phyloP scores from a whole-genome alignment of 1,140 invertebrate genomes.

The Drosophila nebulosa region DNA sequence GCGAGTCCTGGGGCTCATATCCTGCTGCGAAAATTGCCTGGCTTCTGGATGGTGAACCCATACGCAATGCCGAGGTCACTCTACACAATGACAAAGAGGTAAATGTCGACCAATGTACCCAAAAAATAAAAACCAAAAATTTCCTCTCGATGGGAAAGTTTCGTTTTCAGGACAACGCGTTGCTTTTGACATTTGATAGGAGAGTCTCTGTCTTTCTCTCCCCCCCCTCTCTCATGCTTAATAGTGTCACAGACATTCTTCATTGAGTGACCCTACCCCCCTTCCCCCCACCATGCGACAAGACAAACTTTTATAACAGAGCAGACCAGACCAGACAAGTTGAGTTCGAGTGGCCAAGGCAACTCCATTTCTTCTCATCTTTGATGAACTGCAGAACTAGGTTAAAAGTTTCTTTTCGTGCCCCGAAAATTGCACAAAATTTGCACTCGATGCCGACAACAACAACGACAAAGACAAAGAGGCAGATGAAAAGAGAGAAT shows the following conservation, averaged over 20 bases:
- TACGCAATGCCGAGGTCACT: conserved; percentile 82
- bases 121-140: no score
- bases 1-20: conserved; percentile 87
- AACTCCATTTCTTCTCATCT: conserved; percentile 10
- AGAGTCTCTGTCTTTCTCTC: conserved; percentile 5
- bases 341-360: conserved; percentile 32
- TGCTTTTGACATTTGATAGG: conserved; percentile 75
- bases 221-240: no score
- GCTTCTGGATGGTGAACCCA: conserved; percentile 85
- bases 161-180: conserved; percentile 33
- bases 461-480: no score
- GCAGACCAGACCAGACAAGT: conserved; percentile 39
- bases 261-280: no score
- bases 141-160: not conserved
- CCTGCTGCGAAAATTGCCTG: conserved; percentile 88
- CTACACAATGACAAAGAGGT: conserved; percentile 78
- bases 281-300: conserved; percentile 26
- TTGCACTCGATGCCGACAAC: conserved; percentile 44
- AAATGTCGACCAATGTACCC: conserved; percentile 10
- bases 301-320: conserved; percentile 54
- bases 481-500: not conserved
- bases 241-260: conserved; percentile 41
- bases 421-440: conserved; percentile 65
- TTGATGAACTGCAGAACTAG: conserved; percentile 65
- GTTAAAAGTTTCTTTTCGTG: conserved; percentile 56